These are phyloP conservation scores for Willisornis vidua DNA, from an alignment of 2,113 vertebrate species.

Conservation along the genomic window DNA sequence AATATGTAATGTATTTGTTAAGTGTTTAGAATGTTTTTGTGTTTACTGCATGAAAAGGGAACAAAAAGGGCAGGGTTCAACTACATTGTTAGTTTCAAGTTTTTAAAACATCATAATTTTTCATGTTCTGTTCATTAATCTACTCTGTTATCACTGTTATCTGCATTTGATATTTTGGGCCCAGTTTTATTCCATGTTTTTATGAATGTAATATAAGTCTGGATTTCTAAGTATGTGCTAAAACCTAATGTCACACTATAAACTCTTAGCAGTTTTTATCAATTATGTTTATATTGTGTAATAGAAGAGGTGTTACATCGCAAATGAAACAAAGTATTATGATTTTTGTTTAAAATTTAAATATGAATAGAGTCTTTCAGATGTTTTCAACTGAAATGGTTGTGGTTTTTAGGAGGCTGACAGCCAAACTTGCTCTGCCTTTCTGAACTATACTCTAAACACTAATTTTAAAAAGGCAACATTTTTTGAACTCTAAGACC, in stretches of 20 bases:
- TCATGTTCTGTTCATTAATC: background rate
- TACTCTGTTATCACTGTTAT: background rate
- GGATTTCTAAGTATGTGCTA: conserved; percentile 23
- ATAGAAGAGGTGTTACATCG: background rate
- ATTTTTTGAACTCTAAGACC: background rate
- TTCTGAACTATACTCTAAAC: background rate
- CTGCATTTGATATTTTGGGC: background rate
- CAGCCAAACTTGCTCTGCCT: background rate
- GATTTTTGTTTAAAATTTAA: conserved; percentile 11
- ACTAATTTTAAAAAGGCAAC: background rate
- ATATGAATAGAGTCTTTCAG: background rate
- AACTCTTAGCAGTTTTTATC: conserved; percentile 32
- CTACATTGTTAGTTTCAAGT: background rate
- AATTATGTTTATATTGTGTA: conserved; percentile 23
- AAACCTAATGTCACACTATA: conserved; percentile 12
- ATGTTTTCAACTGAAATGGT: background rate
- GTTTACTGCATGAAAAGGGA: background rate
- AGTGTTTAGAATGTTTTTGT: background rate
- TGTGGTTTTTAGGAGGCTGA: background rate
- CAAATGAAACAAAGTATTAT: background rate
- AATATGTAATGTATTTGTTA: background rate
- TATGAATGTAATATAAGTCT: background rate
- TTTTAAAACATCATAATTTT: background rate
- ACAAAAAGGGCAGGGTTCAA: background rate
- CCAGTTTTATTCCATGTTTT: background rate